phyloP scores from a whole-genome alignment of 2,888 invertebrate genomes.

The Agrilus cyanescens region DNA sequence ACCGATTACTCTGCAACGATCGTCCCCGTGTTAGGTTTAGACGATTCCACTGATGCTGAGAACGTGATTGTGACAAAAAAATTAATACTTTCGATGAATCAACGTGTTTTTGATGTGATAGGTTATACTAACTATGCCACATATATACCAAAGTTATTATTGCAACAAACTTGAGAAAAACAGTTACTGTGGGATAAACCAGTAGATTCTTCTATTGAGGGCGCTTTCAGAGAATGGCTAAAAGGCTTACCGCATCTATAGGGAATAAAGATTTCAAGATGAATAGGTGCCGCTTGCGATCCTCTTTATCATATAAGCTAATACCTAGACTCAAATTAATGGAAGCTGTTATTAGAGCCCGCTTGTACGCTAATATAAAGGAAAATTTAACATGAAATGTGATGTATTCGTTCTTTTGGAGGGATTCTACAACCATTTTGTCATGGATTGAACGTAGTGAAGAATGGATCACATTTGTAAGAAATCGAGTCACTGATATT shows the following conservation, averaged over 20 bases:
- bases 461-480: too few relatives aligned
- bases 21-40: too few relatives aligned
- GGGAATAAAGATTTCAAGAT: background rate
- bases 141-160: background rate
- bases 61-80: too few relatives aligned
- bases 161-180: constrained; percentile 2
- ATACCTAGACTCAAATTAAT: constrained; percentile 6
- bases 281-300: background rate
- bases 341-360: constrained; percentile 2
- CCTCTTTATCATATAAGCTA: background rate
- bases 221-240: background rate
- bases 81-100: too few relatives aligned
- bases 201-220: background rate
- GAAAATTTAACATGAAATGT: too few relatives aligned
- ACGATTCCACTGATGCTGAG: too few relatives aligned
- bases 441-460: too few relatives aligned
- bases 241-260: background rate
- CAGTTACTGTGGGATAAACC: constrained; percentile 1
- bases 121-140: background rate
- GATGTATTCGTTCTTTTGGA: too few relatives aligned
- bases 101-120: too few relatives aligned
- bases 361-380: background rate
- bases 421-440: too few relatives aligned
- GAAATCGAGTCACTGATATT: too few relatives aligned
- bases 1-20: too few relatives aligned